Evolutionary conservation across 1,140 invertebrate species (phyloP).

Genomic region (Bombyx mori): ASM3026992v2 NC_085111.1:8150501-8151000

Average conservation of each 20-base stretch:
- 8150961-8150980: constrained; percentile 97
- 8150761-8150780: constrained; percentile 87
- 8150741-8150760: constrained; percentile 85
- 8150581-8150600: no score
- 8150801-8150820: constrained; percentile 98
- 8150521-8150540: no score
- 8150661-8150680: no score
- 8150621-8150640: no score
- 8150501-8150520: no score
- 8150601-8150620: no score
- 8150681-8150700: no score
- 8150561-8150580: no score
- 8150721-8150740: background rate
- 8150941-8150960: constrained; percentile 93
- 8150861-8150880: constrained; percentile 93
- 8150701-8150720: background rate
- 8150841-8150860: constrained; percentile 99
- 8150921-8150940: constrained; percentile 90
- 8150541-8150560: no score
- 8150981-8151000: constrained; percentile 71
- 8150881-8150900: constrained; percentile 94
- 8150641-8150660: no score
- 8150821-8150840: constrained; percentile 94
- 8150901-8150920: constrained; percentile 92
- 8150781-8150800: constrained; percentile 93